phyloP scores from a whole-genome alignment of 1,140 invertebrate genomes.

The Asobara japonica region DNA sequence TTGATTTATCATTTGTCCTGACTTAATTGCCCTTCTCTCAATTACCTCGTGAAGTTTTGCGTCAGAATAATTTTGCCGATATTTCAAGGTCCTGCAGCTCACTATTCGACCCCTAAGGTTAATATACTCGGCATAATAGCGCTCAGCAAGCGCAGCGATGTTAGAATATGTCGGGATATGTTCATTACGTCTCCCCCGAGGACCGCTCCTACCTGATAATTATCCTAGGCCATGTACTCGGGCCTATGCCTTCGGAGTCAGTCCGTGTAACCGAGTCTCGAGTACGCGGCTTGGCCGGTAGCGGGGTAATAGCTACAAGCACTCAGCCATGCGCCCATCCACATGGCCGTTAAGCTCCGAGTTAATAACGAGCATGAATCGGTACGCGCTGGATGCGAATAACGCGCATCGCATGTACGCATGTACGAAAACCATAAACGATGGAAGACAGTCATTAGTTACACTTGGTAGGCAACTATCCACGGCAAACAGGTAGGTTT shows the following conservation, averaged over 20 bases:
- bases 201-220: not conserved
- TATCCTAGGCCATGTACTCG: not conserved
- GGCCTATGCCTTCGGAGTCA: not conserved
- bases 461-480: not conserved
- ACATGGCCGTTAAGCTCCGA: not conserved
- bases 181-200: not conserved
- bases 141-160: no score
- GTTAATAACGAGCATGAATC: slow-evolving; percentile 3
- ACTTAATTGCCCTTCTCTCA: no score
- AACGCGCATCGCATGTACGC: not conserved
- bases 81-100: no score
- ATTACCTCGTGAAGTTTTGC: no score
- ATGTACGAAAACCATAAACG: not conserved
- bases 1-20: no score
- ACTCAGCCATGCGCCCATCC: not conserved
- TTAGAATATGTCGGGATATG: not conserved
- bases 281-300: not conserved
- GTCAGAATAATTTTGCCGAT: no score
- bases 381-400: not conserved
- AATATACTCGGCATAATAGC: no score
- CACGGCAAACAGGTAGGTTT: not conserved
- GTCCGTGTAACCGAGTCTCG: not conserved
- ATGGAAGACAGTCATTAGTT: slow-evolving; percentile 3
- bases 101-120: no score
- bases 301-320: not conserved